Conservation (phyloP, 2,888 invertebrate species). For the Strigamia crassipes region DNA sequence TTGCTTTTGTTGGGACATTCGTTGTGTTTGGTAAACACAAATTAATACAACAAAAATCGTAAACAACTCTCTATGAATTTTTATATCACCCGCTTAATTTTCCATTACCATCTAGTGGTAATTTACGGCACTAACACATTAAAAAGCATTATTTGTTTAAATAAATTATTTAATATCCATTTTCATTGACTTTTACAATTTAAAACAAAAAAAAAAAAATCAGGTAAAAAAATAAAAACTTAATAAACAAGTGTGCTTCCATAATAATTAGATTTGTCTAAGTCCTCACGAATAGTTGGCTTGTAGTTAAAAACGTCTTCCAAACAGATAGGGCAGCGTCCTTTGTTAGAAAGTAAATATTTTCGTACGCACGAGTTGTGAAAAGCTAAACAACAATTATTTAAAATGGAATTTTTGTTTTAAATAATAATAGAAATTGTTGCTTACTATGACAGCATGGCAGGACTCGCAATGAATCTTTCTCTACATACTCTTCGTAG, state of each 20-base stretch:
- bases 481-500: background rate
- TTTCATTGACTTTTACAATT: too few species aligned
- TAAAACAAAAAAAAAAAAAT: too few species aligned
- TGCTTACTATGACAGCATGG: background rate
- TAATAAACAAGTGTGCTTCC: too few species aligned
- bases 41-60: too few species aligned
- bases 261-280: background rate
- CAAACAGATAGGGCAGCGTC: background rate
- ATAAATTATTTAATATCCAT: too few species aligned
- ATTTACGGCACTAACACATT: too few species aligned
- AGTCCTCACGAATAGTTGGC: background rate
- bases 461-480: background rate
- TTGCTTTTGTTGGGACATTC: too few species aligned
- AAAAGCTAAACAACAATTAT: background rate
- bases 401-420: background rate
- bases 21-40: too few species aligned
- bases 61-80: too few species aligned
- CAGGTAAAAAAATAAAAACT: slow-evolving; percentile 48
- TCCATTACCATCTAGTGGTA: too few species aligned
- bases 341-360: background rate
- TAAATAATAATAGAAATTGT: background rate
- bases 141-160: too few species aligned
- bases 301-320: background rate
- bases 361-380: background rate
- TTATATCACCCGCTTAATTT: too few species aligned